These are phyloP conservation scores for Tethea ocularis DNA, from an alignment of 2,888 invertebrate genomes.

Conservation along the genomic window DNA sequence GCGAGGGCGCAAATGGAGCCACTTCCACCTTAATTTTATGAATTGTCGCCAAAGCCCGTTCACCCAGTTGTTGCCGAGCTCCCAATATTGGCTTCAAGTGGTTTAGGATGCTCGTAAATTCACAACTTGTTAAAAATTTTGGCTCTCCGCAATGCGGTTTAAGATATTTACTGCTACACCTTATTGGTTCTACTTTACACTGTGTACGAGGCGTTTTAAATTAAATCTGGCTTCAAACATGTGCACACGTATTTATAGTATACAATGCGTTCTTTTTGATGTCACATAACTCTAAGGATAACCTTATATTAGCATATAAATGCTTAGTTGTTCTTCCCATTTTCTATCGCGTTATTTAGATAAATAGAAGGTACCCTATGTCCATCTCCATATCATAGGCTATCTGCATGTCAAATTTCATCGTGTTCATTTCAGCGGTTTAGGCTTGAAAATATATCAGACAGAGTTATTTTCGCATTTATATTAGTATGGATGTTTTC, in stretches of 20 bases:
- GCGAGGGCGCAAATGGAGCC: slow-evolving; percentile 7
- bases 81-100: slow-evolving; percentile 48
- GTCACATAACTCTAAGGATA: too few species aligned
- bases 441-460: too few species aligned
- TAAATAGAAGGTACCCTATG: too few species aligned
- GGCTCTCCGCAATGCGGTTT: slow-evolving; percentile 35
- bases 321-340: too few species aligned
- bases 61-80: slow-evolving; percentile 38
- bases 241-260: neutral
- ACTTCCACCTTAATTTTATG: slow-evolving; percentile 35
- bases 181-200: slow-evolving; percentile 39
- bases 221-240: neutral
- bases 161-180: slow-evolving; percentile 45
- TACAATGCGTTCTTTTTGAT: too few species aligned
- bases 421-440: too few species aligned
- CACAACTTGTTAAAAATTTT: slow-evolving; percentile 41
- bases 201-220: neutral
- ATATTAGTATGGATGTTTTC: too few species aligned
- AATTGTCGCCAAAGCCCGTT: slow-evolving; percentile 47
- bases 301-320: too few species aligned
- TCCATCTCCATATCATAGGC: too few species aligned
- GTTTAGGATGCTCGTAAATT: slow-evolving; percentile 51
- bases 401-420: too few species aligned
- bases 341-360: too few species aligned
- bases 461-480: too few species aligned